Base-by-base conservation (phyloP, 1,140 invertebrate species). In the Drosophila nikananu region DNA sequence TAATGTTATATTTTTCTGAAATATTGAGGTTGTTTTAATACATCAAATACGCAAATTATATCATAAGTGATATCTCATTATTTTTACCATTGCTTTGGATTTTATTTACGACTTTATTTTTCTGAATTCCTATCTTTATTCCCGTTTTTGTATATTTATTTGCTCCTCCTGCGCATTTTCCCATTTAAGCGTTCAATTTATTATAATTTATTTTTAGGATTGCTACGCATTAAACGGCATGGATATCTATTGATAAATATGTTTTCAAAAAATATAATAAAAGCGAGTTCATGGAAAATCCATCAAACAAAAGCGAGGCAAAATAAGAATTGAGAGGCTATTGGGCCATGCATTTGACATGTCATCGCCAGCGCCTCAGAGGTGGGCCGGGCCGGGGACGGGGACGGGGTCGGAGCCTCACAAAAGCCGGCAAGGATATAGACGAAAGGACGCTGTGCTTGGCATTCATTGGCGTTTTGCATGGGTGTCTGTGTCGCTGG, bases 311-410 rank as follows among this genome's bases (percentile, higher is more conserved):
- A 60, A 23, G 49, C 35, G 42, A 25, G 73, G 61, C 37, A 52
- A 66, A 74, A 54, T 52, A 70, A 70, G 67, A 68, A 77, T 73
- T 62, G 52, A 74, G 61, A 52, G 57, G 63, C 72, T 77, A 65
- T 75, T 87, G 76, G 80, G 64, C 83, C 77, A 67, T 77, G 77
- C 80, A 83, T 87, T 87, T 87, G 83, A 74, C 83, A 87, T 77
- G 83, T 87, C 80, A 87, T 87, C 67, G 58, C 67, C 52, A 77
- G 51, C n/a, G 37, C 13, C 30, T 35, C 30, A 23, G 64, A 68
- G 39, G 63, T 37, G 57, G 51, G 37, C 8, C 10, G 12, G 21
- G 23, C 2, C 17, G 5, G 37, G 37, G 15, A 6, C n/a, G 19
- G 30, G 39, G 17, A 6, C 4, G 41, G 55, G 39, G 46, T 49